Evolutionary conservation across 2,888 invertebrate genomes (phyloP).

Genomic region (Heliconius charithonia): DNA sequence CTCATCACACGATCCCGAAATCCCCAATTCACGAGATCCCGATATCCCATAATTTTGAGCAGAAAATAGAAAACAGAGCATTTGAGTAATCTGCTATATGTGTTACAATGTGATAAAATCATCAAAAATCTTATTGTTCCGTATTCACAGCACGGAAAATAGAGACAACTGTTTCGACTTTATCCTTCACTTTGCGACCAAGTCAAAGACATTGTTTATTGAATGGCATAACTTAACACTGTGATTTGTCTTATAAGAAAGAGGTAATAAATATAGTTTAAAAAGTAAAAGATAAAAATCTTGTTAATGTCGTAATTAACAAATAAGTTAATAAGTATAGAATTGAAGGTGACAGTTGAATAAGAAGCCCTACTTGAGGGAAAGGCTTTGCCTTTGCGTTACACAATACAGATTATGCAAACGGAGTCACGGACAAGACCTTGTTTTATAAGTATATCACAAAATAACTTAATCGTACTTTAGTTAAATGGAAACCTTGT

Average conservation of each 20-base stretch:
- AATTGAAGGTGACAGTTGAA: conserved; percentile 20
- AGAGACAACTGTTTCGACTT: too few species aligned
- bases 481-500: not conserved
- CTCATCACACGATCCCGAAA: too few species aligned
- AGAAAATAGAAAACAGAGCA: too few species aligned
- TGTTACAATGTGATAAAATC: too few species aligned
- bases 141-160: too few species aligned
- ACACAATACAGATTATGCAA: conserved; percentile 18
- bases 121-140: too few species aligned
- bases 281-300: not conserved
- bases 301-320: conserved; percentile 4
- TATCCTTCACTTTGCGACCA: not conserved
- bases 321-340: conserved; percentile 11
- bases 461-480: not conserved
- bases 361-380: conserved; percentile 27
- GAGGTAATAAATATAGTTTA: too few species aligned
- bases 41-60: too few species aligned
- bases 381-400: conserved; percentile 14
- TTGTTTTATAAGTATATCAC: not conserved
- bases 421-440: conserved; percentile 18
- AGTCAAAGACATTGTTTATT: not conserved
- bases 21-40: too few species aligned
- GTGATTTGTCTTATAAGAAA: not conserved
- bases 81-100: too few species aligned
- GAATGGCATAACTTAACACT: not conserved